A percentile compares a stretch with the other conserved stretches of the same genome.
These are phyloP conservation scores for Micoletzkya japonica DNA, from an alignment of 2,888 invertebrate species.

Conservation along the genomic window DNA sequence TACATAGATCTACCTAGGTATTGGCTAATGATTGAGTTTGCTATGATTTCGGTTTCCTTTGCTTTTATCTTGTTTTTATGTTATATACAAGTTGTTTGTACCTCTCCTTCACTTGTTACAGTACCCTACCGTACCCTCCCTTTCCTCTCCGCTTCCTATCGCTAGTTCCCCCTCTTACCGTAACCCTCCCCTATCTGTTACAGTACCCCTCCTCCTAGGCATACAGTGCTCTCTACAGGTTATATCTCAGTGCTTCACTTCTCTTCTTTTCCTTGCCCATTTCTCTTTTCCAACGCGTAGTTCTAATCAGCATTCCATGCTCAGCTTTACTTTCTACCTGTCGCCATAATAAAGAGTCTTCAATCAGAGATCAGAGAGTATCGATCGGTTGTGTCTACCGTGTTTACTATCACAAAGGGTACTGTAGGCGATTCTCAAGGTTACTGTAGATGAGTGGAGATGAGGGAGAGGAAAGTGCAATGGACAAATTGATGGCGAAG, in stretches of 20 bases:
- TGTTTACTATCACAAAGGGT: neutral
- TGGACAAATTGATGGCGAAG: neutral
- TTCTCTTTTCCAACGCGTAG: neutral
- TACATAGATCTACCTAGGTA: no score
- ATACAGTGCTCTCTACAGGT: no score
- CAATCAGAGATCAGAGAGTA: neutral
- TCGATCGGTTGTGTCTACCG: neutral
- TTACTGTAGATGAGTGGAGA: conserved; percentile 17
- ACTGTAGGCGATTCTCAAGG: neutral
- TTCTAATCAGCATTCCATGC: neutral
- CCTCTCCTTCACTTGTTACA: no score
- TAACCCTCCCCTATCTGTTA: neutral
- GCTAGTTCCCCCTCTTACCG: neutral
- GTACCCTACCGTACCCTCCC: no score
- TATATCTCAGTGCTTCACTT: no score
- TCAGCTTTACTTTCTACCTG: neutral
- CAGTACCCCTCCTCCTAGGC: neutral
- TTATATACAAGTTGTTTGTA: no score
- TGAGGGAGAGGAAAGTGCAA: conserved; percentile 10
- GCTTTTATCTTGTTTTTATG: no score
- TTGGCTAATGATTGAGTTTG: no score
- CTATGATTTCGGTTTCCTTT: no score
- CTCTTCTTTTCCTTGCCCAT: neutral
- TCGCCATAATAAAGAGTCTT: neutral
- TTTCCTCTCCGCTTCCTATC: neutral